Base-by-base conservation (phyloP, 2,888 invertebrate genomes). In the Drosophila falleni region DNA sequence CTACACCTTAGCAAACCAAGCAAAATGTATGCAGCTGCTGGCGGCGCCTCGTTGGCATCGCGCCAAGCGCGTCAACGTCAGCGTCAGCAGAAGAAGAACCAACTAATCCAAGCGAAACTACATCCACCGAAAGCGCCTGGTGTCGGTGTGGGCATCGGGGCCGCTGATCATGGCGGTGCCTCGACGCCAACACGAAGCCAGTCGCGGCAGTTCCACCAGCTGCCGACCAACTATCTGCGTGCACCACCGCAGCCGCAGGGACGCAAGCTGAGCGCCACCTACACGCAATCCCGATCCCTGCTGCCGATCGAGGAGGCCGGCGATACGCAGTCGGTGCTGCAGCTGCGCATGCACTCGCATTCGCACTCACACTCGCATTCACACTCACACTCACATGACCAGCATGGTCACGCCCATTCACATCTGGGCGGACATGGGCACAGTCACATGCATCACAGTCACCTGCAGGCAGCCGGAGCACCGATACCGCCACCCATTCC, bases 21-120 rank as follows among this genome's bases (percentile, higher is more conserved):
- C 71, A 79, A 71, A 53, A 97, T 97, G 97, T 97, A 97, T 94
- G 97, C 97, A 92, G 97, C 97, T 92, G 97, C 97, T 92, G 97
- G 97, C 92, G 97, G 97, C 93, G 96, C 97, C 91, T 96, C 96
- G 91, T 94, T 97, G 93, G 97, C 97, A 92, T 96, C 96, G 93
- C 95, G 97, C 91, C 96, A 96, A 93, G 96, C 96, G 81, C 93
- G 95, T 70, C 96, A 96, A 84, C 93, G 94, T 73, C 94, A 94
- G 90, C 93, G 94, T 58, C 94, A 94, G 90, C 93, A 93, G 87
- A 93, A 94, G 82, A 92, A 92, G 75, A 91, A 89, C 49, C 90
- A 90, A 79, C 87, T 93, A 83, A 93, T 93, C 80, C 93, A 93
- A 83, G 94, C 94, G 89, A 94, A 93, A 92, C 93, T 91, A 87